Conservation (phyloP, 1,140 invertebrate genomes). For the Drosophila willistoni region DNA sequence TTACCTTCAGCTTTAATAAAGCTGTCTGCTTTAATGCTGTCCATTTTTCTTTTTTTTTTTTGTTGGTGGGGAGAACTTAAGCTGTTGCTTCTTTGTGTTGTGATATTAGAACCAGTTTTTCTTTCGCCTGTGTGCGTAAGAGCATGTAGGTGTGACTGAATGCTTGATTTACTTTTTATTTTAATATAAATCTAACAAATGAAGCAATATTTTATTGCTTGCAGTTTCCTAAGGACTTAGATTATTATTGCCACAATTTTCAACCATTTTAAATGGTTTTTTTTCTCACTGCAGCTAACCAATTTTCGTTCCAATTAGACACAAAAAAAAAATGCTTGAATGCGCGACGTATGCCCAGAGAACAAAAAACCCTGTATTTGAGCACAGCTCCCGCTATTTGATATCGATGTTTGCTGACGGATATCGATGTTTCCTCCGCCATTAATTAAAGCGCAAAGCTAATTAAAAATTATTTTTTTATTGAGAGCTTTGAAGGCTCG, state of each 20-base stretch:
- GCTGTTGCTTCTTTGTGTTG: constrained; percentile 60
- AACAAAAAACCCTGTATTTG: too few species aligned
- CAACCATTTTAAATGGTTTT: constrained; percentile 7
- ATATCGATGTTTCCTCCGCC: too few species aligned
- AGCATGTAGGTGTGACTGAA: constrained; percentile 6
- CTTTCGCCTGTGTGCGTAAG: constrained; percentile 33
- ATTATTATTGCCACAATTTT: background rate
- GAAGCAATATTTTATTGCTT: background rate
- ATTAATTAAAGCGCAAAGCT: too few species aligned
- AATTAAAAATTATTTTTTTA: too few species aligned
- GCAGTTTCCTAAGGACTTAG: background rate
- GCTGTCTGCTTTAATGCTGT: constrained; percentile 68
- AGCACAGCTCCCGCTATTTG: too few species aligned
- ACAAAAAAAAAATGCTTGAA: background rate
- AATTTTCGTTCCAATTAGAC: constrained; percentile 6
- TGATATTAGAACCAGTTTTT: constrained; percentile 69
- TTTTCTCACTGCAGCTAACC: background rate
- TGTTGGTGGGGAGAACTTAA: constrained; percentile 39
- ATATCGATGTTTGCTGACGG: too few species aligned
- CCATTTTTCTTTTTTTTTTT: constrained; percentile 28
- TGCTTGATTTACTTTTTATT: background rate
- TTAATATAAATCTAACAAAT: background rate
- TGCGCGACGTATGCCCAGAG: too few species aligned
- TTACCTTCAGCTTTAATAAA: constrained; percentile 78
- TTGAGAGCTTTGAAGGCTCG: too few species aligned